Conservation (phyloP, 2,797 vertebrate genomes). For the Lepilemur ruficaudatus region DNA sequence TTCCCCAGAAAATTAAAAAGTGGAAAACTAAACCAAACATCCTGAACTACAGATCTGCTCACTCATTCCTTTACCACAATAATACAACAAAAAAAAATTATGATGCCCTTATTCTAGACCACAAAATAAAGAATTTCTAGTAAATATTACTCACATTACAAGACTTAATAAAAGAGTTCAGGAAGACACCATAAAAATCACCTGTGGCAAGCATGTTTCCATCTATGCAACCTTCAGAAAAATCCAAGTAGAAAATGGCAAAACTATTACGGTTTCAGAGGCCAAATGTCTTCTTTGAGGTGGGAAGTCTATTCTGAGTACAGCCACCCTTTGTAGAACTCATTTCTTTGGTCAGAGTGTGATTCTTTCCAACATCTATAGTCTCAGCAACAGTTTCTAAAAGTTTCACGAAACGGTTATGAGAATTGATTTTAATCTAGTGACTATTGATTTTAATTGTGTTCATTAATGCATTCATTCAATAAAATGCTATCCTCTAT, state of each 20-base stretch:
- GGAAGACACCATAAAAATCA: background rate
- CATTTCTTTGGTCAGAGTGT: background rate
- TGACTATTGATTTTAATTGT: background rate
- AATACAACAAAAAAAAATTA: background rate
- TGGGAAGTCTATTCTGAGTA: background rate
- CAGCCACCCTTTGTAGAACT: background rate
- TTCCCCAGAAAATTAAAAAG: background rate
- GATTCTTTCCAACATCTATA: background rate
- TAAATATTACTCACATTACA: background rate
- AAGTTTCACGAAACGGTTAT: background rate
- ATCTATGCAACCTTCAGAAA: background rate
- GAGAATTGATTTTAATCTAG: background rate
- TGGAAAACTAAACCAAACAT: background rate
- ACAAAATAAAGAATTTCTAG: background rate
- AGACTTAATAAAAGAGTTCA: background rate
- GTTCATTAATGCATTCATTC: background rate
- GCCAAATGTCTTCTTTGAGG: background rate
- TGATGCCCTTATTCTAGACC: background rate
- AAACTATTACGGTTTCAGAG: background rate
- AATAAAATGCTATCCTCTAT: background rate
- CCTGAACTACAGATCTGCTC: background rate
- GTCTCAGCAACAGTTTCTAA: background rate
- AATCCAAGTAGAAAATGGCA: background rate
- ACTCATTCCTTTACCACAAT: background rate
- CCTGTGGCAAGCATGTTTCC: background rate